phyloP scores from a whole-genome alignment of 2,797 vertebrate genomes.

The Paramormyrops hopkinsi region DNA sequence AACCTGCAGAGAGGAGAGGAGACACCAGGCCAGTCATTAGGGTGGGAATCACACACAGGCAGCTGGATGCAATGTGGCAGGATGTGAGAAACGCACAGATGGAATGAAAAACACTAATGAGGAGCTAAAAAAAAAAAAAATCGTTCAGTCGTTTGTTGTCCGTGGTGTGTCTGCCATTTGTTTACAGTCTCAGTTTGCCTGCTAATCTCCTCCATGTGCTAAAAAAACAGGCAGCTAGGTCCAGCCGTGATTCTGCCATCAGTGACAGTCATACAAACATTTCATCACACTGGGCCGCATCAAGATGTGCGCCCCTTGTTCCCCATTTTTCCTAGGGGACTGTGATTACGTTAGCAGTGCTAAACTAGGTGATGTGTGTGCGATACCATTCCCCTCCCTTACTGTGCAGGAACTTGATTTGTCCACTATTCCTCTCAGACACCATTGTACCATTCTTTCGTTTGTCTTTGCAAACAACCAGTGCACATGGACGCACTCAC shows the following conservation, averaged over 20 bases:
- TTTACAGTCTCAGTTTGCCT: not conserved
- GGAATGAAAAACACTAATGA: not conserved
- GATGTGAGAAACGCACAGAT: not conserved
- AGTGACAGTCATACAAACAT: not conserved
- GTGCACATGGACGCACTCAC: constrained; percentile 38
- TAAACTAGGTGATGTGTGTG: not conserved
- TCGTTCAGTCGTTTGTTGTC: not conserved
- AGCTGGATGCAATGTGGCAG: not conserved
- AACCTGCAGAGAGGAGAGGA: not conserved
- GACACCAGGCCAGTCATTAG: not conserved
- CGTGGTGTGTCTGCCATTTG: not conserved
- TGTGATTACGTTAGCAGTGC: not conserved
- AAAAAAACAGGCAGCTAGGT: constrained; percentile 1
- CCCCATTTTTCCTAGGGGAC: not conserved
- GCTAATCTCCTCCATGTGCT: not conserved
- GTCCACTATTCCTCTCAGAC: not conserved
- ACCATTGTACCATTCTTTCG: not conserved
- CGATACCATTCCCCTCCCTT: not conserved
- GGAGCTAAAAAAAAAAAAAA: too few relatives aligned
- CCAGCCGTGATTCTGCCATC: not conserved
- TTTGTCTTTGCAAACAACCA: not conserved
- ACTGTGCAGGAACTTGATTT: not conserved
- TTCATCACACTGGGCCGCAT: not conserved
- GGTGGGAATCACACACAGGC: not conserved
- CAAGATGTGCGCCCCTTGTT: not conserved